Conservation (phyloP, 1,140 invertebrate genomes). For the Thaumetopoea pityocampa region DNA sequence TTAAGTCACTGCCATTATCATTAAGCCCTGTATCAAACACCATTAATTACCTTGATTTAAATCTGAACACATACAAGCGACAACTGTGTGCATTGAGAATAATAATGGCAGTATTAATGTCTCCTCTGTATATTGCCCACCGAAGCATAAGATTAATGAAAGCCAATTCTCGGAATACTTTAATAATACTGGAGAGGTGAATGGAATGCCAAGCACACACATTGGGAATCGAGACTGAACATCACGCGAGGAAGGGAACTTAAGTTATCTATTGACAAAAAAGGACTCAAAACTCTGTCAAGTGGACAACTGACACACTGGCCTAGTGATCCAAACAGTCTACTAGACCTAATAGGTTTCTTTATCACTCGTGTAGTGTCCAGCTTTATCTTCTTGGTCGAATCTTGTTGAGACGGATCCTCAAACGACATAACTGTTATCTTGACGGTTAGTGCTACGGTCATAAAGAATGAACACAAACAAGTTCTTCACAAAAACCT, state of each 20-base stretch:
- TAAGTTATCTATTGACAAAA: background rate
- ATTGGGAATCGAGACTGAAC: constrained; percentile 18
- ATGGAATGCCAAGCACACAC: constrained; percentile 25
- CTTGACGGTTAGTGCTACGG: background rate
- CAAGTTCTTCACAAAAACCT: background rate
- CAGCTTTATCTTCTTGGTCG: background rate
- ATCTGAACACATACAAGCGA: constrained; percentile 19
- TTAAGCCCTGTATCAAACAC: constrained; percentile 20
- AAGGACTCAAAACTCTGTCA: constrained; percentile 4
- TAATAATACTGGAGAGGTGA: constrained; percentile 19
- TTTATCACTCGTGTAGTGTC: constrained; percentile 16
- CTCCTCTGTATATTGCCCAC: constrained; percentile 26
- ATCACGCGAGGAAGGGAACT: constrained; percentile 14
- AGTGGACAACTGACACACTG: constrained; percentile 22
- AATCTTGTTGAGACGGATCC: constrained; percentile 13
- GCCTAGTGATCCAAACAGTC: constrained; percentile 18
- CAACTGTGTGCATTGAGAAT: constrained; percentile 16
- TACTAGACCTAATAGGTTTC: constrained; percentile 25
- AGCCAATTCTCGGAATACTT: constrained; percentile 13
- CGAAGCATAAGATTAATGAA: constrained; percentile 17
- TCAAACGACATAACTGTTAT: constrained; percentile 23
- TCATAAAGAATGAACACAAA: background rate
- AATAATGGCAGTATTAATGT: constrained; percentile 13
- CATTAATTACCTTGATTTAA: constrained; percentile 4
- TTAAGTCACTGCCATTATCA: constrained; percentile 22